A percentile compares a stretch with the other conserved stretches of the same genome.
Evolutionary conservation across 2,113 vertebrate species (phyloP).

Genomic region (Brachionichthys hirsutus): DNA sequence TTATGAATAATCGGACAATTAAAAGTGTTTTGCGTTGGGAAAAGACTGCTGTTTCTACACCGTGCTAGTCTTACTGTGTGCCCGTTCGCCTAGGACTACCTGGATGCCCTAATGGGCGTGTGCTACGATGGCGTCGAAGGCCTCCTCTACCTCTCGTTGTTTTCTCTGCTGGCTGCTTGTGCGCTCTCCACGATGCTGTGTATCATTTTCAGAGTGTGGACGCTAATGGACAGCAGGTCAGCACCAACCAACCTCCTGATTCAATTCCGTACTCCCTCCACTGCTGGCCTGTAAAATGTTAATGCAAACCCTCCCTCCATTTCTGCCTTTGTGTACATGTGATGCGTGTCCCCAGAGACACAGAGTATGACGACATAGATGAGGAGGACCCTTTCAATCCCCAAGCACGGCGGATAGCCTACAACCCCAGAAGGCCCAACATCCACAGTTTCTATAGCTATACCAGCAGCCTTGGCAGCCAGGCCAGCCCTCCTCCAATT

Average conservation of each 20-base stretch:
- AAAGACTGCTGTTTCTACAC: background rate
- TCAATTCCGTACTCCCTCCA: slow-evolving; percentile 31
- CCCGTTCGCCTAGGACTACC: slow-evolving; percentile 83
- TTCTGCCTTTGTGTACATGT: slow-evolving; percentile 6
- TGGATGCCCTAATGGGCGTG: slow-evolving; percentile 88
- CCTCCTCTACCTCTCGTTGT: slow-evolving; percentile 90
- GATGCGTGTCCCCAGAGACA: slow-evolving; percentile 76
- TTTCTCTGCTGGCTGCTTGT: slow-evolving; percentile 86
- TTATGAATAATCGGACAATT: too few relatives aligned
- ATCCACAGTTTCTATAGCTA: slow-evolving; percentile 96
- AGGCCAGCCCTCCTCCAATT: slow-evolving; percentile 87
- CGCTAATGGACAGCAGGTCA: slow-evolving; percentile 81
- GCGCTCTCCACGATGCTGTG: slow-evolving; percentile 87
- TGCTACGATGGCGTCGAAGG: slow-evolving; percentile 95
- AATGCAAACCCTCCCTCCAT: slow-evolving; percentile 23
- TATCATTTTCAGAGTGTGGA: slow-evolving; percentile 80
- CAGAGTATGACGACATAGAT: slow-evolving; percentile 89
- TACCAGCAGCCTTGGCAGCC: slow-evolving; percentile 91
- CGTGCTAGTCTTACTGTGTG: too few relatives aligned
- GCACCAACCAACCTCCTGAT: slow-evolving; percentile 39
- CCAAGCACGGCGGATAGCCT: slow-evolving; percentile 81
- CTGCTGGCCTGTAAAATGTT: slow-evolving; percentile 38
- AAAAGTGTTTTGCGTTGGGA: too few relatives aligned
- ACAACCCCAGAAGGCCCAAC: slow-evolving; percentile 81
- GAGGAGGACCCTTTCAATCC: slow-evolving; percentile 96